These are phyloP conservation scores for Drosophila dives DNA, from an alignment of 2,888 invertebrate species.

Conservation along the genomic window DNA sequence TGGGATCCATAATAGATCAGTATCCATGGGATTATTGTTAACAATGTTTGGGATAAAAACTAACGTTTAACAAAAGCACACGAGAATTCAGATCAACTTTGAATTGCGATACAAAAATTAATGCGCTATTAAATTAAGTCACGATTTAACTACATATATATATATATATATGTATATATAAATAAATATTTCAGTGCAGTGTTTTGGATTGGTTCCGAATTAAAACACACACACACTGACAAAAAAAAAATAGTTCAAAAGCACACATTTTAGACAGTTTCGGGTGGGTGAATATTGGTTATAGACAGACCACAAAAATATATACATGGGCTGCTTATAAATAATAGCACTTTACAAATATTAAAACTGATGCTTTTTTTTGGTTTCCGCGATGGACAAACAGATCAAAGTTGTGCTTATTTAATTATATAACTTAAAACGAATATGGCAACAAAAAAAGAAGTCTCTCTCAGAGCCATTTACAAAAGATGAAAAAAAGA, in stretches of 20 bases:
- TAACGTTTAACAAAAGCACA: conserved; percentile 68
- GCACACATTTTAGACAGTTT: conserved; percentile 3
- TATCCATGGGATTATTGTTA: conserved; percentile 51
- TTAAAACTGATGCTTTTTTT: conserved; percentile 29
- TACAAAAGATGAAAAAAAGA: conserved; percentile 32
- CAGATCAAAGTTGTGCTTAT: conserved; percentile 57
- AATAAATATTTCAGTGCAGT: conserved; percentile 52
- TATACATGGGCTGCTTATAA: conserved; percentile 6
- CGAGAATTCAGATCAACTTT: conserved; percentile 48
- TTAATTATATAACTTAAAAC: conserved; percentile 68
- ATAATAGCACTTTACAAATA: conserved; percentile 15
- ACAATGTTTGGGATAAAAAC: conserved; percentile 51
- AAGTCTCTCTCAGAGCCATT: conserved; percentile 57
- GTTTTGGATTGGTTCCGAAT: conserved; percentile 40
- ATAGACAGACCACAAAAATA: not conserved
- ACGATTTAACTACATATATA: conserved; percentile 18
- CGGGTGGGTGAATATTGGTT: not conserved
- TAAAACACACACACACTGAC: conserved; percentile 20
- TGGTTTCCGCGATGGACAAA: conserved; percentile 53
- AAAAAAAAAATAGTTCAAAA: not conserved
- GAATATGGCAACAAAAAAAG: conserved; percentile 63
- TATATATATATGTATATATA: conserved; percentile 21
- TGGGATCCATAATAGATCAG: conserved; percentile 27
- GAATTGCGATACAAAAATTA: conserved; percentile 24
- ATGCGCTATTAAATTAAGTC: conserved; percentile 33